A percentile compares a stretch with the other conserved stretches of the same genome.
Conservation (phyloP, 2,797 vertebrate species). For the Siniperca obscura region DNA sequence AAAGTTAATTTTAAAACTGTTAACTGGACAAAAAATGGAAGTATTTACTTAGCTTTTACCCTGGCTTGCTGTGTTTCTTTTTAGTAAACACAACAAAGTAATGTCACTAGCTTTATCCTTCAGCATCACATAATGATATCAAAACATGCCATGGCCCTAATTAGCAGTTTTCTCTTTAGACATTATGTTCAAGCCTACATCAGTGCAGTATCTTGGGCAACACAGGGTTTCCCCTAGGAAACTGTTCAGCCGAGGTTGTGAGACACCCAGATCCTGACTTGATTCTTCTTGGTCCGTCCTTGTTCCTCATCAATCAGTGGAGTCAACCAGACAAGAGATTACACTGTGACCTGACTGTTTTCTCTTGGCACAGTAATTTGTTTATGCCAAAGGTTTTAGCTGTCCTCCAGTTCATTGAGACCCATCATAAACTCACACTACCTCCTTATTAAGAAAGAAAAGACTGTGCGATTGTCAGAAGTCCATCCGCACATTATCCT, state of each 20-base stretch:
- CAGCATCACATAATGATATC: not conserved
- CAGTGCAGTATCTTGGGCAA: not conserved
- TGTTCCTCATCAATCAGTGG: constrained; percentile 20
- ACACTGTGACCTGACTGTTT: constrained; percentile 15
- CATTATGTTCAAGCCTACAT: not conserved
- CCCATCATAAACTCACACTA: constrained; percentile 20
- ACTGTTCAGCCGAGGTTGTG: not conserved
- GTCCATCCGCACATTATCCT: constrained; percentile 39
- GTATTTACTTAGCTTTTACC: not conserved
- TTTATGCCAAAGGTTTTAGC: constrained; percentile 34
- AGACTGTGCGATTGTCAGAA: constrained; percentile 29
- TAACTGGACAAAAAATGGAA: not conserved
- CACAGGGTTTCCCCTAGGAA: not conserved
- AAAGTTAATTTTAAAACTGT: constrained; percentile 6
- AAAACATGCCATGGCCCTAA: not conserved
- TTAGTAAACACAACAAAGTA: not conserved
- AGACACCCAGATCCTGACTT: constrained; percentile 8
- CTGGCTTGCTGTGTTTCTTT: not conserved
- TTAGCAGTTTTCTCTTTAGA: not conserved
- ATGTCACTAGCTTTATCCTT: not conserved
- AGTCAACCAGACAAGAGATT: constrained; percentile 28
- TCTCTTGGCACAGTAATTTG: constrained; percentile 27
- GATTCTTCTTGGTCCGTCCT: constrained; percentile 15
- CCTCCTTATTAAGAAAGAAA: constrained; percentile 21
- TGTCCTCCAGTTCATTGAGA: constrained; percentile 15